These are phyloP conservation scores for Passerina amoena DNA, from an alignment of 2,113 vertebrate species.

Conservation along the genomic window DNA sequence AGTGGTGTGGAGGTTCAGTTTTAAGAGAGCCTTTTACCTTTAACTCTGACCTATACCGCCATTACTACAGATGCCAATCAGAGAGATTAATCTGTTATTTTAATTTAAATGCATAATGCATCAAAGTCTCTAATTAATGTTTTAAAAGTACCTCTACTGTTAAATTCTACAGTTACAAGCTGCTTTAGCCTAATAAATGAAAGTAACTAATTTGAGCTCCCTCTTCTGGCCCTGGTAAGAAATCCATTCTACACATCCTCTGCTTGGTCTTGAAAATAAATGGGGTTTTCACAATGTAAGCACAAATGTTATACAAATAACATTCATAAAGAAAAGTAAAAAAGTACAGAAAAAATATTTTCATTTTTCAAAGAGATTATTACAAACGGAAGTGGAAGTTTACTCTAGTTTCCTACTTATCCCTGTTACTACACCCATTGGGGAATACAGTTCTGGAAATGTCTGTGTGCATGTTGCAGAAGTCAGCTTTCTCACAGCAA, in stretches of 20 bases:
- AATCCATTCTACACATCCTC: not conserved
- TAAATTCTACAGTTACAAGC: not conserved
- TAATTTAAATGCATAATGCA: not conserved
- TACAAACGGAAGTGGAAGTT: not conserved
- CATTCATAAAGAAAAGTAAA: not conserved
- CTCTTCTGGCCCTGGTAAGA: conserved; percentile 1
- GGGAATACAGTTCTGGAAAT: not conserved
- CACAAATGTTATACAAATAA: not conserved
- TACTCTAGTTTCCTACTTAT: not conserved
- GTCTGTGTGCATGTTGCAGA: not conserved
- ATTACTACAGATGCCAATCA: not conserved
- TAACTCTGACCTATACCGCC: not conserved
- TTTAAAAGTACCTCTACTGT: not conserved
- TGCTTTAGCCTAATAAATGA: not conserved
- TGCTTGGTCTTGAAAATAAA: not conserved
- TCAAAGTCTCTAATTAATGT: not conserved
- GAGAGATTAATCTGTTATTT: not conserved
- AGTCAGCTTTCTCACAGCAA: not conserved
- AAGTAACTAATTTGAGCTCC: conserved; percentile 1
- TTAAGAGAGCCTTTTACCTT: not conserved
- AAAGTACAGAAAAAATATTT: not conserved
- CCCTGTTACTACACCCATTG: fast-evolving
- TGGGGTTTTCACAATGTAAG: not conserved
- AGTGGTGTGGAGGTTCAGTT: not conserved
- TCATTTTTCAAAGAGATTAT: not conserved